Evolutionary conservation across 2,113 vertebrate species (phyloP), one percentile per base, ranked within the genome.

Genomic region (Tylochromis polylepis): DNA sequence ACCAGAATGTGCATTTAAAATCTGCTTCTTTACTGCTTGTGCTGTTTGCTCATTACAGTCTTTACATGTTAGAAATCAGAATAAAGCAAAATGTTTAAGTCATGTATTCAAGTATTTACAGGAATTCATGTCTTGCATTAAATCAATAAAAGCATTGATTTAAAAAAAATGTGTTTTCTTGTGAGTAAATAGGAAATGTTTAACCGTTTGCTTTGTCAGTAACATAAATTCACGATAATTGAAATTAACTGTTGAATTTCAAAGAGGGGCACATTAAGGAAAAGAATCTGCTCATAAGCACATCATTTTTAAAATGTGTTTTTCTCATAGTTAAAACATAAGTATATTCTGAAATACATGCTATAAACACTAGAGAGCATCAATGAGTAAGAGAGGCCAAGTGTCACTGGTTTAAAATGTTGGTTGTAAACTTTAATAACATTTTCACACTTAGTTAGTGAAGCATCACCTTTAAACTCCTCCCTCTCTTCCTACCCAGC

Each of bases 341-440:
- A 24, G 0, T 56, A 56, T 24, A 7, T 56, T 24, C n/a, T 24
- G 51, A 5, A 11, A 5, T 53, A n/a, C 5, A 11, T 0, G 0
- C 51, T 55, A 55, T 55, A 20, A 1, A 1, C 9, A 55, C 9
- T 55, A n/a, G 20, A n/a, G 2, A 55, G 51, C 9, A 55, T 11
- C 20, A 53, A 3, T 11, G 1, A 1, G 20, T 53, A 53, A n/a
- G 1, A 53, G 20, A 53, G 20, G 9, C 16, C 0, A 51, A 51
- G 4, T 51, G 49, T 51, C 0, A 51, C 8, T 9, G 49, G 49
- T 51, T 9, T 20, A 20, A 51, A 51, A 20, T 55, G 0, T 55
- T 55, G 20, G 16, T 51, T 51, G 8, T 51, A 20, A 1, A 11
- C 0, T 56, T 56, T 5, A 12, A 56, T 11, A n/a, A 1, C 1